These are phyloP conservation scores for Polydesmus complanatus DNA, from an alignment of 2,888 invertebrate species.

Conservation along the genomic window DNA sequence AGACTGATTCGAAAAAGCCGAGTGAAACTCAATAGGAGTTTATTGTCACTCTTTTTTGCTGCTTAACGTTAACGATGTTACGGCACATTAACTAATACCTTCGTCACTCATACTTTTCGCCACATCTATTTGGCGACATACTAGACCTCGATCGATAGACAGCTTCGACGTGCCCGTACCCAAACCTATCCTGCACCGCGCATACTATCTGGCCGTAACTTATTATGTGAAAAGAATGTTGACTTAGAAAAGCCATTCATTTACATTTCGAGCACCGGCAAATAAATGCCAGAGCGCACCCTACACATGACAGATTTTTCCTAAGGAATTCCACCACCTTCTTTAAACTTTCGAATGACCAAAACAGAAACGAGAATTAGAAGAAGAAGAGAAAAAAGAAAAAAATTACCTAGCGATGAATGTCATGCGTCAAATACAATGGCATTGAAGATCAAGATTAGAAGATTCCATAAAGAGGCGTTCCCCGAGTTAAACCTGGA, in stretches of 20 bases:
- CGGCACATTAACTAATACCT: neutral
- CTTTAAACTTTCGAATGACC: neutral
- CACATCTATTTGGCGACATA: too few relatives aligned
- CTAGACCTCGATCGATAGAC: too few relatives aligned
- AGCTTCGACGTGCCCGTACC: too few relatives aligned
- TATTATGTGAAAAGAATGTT: neutral
- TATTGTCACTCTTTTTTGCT: too few relatives aligned
- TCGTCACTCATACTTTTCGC: too few relatives aligned
- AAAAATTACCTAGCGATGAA: neutral
- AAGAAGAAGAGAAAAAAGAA: neutral
- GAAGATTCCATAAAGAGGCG: too few relatives aligned
- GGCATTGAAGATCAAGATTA: too few relatives aligned
- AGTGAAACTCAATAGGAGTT: too few relatives aligned
- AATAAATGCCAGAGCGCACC: neutral
- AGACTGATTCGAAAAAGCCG: too few relatives aligned
- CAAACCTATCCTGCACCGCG: too few relatives aligned
- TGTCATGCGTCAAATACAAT: neutral
- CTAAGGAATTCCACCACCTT: neutral
- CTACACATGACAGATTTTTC: neutral
- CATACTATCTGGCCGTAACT: neutral
- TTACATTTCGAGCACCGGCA: neutral
- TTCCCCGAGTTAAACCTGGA: too few relatives aligned
- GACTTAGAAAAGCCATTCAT: neutral
- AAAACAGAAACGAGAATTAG: too few relatives aligned
- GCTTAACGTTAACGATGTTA: neutral